A percentile compares a stretch with the other conserved stretches of the same genome.
Conservation (phyloP, 1,140 invertebrate species). For the Drosophila cardini region DNA sequence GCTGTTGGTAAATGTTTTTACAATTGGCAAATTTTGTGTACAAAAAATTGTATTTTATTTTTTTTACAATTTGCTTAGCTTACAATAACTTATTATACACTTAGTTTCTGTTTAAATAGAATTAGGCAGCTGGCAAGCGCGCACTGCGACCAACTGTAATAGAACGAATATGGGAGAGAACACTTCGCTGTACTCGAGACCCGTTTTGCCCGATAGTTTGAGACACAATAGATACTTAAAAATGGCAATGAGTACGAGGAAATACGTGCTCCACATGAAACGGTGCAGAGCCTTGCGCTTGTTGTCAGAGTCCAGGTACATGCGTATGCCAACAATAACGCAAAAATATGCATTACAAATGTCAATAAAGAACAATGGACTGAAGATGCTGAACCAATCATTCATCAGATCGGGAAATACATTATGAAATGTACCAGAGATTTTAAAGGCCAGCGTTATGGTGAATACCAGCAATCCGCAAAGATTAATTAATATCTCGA, state of each 20-base stretch:
- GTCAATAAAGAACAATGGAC: slow-evolving; percentile 95
- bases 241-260: slow-evolving; percentile 93
- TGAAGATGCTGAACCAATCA: slow-evolving; percentile 94
- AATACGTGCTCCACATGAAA: slow-evolving; percentile 93
- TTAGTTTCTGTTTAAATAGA: slow-evolving; percentile 48
- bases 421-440: slow-evolving; percentile 88
- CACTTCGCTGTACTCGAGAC: slow-evolving; percentile 95
- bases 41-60: slow-evolving; percentile 23
- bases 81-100: slow-evolving; percentile 29
- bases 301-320: slow-evolving; percentile 92
- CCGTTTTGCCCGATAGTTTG: slow-evolving; percentile 92
- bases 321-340: slow-evolving; percentile 96
- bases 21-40: background rate
- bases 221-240: slow-evolving; percentile 97
- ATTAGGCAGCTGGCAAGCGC: slow-evolving; percentile 93
- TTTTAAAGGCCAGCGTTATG: slow-evolving; percentile 91
- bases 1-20: background rate
- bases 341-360: slow-evolving; percentile 97
- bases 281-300: slow-evolving; percentile 91
- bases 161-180: slow-evolving; percentile 96
- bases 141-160: slow-evolving; percentile 94
- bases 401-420: slow-evolving; percentile 72
- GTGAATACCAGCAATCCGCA: slow-evolving; percentile 93
- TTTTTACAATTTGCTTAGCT: slow-evolving; percentile 13
- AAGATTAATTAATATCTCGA: slow-evolving; percentile 96